phyloP scores from a whole-genome alignment of 2,888 invertebrate species.

The Cerceris rybyensis region DNA sequence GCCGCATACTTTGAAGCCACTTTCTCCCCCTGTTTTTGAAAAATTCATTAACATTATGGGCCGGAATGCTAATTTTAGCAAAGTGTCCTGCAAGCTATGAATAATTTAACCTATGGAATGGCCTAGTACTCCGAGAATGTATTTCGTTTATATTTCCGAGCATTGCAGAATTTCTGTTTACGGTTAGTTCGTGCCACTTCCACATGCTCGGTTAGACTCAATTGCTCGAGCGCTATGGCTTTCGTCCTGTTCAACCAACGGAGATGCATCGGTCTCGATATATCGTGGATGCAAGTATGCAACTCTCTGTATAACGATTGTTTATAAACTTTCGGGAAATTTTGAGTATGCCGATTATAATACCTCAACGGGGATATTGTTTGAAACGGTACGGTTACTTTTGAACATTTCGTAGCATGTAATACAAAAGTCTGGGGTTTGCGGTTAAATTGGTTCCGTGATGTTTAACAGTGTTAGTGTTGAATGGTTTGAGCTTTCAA shows the following conservation, averaged over 20 bases:
- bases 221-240: constrained; percentile 14
- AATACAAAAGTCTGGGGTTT: too few relatives aligned
- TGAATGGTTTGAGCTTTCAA: too few relatives aligned
- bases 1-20: constrained; percentile 45
- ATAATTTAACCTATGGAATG: constrained; percentile 66
- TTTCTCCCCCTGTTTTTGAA: constrained; percentile 51
- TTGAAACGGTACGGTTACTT: too few relatives aligned
- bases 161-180: constrained; percentile 31
- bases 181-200: constrained; percentile 39
- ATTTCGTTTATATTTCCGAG: constrained; percentile 43
- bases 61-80: constrained; percentile 65
- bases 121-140: constrained; percentile 60
- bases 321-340: neutral
- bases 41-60: constrained; percentile 69
- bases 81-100: constrained; percentile 66
- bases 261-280: constrained; percentile 26
- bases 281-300: neutral
- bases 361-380: too few relatives aligned
- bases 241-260: constrained; percentile 8
- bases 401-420: too few relatives aligned
- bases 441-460: too few relatives aligned
- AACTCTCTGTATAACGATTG: constrained; percentile 2
- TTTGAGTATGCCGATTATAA: too few relatives aligned
- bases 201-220: constrained; percentile 39
- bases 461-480: too few relatives aligned